A percentile compares a stretch with the other conserved stretches of the same genome.
Evolutionary conservation across 2,797 vertebrate species (phyloP).

Genomic region (Paguma larvata): DNA sequence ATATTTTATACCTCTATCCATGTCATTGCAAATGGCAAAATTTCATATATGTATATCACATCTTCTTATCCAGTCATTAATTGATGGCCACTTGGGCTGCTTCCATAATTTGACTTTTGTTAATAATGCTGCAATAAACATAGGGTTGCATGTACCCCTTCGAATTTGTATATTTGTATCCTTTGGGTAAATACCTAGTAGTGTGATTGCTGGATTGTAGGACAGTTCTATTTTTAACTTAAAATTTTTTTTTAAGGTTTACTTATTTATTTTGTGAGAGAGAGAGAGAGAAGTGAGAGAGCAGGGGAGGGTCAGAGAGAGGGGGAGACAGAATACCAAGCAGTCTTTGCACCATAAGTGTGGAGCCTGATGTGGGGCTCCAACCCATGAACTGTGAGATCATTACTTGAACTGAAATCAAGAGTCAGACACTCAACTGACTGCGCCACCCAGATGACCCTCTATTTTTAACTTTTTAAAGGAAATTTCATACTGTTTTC

Average conservation of each 20-base stretch:
- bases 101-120: background rate
- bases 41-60: background rate
- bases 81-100: background rate
- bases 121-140: background rate
- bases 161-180: background rate
- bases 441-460: too few species aligned
- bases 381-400: too few species aligned
- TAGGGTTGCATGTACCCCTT: background rate
- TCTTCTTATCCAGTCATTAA: background rate
- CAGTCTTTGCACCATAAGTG: too few species aligned
- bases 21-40: background rate
- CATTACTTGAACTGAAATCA: too few species aligned
- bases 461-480: background rate
- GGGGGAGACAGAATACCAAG: too few species aligned
- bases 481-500: background rate
- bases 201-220: background rate
- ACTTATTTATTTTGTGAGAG: too few species aligned
- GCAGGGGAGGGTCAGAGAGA: too few species aligned
- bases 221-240: background rate
- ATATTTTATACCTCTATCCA: background rate
- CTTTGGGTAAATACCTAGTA: background rate
- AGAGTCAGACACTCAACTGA: too few species aligned
- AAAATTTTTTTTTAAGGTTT: too few species aligned
- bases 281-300: too few species aligned
- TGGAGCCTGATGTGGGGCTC: too few species aligned